Conservation (phyloP, 2,888 invertebrate genomes). For the Agonopterix alstromeriana region DNA sequence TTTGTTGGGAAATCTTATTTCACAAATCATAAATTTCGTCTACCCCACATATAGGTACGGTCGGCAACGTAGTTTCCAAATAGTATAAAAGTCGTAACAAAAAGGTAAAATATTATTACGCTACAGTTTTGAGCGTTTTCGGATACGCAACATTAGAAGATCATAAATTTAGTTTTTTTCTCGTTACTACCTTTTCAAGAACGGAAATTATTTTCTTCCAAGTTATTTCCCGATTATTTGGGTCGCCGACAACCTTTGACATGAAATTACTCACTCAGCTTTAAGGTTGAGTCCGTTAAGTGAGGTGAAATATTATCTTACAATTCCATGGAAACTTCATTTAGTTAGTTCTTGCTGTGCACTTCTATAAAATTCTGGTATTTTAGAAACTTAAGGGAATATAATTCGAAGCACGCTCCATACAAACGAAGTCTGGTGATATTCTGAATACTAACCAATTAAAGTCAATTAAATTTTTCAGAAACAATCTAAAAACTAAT, state of each 20-base stretch:
- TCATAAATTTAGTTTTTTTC: background rate
- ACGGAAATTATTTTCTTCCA: conserved; percentile 2
- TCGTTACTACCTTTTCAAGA: background rate
- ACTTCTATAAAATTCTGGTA: too few relatives aligned
- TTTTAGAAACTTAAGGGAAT: too few relatives aligned
- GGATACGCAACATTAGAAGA: background rate
- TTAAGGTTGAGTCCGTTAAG: background rate
- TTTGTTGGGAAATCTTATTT: background rate
- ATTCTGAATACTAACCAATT: too few relatives aligned
- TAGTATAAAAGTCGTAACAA: background rate
- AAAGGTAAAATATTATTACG: too few relatives aligned
- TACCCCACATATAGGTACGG: background rate
- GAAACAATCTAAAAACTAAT: too few relatives aligned
- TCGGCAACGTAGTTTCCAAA: background rate
- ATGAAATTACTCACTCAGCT: background rate
- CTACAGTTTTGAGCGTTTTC: too few relatives aligned
- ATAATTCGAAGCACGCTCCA: too few relatives aligned
- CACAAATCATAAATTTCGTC: background rate
- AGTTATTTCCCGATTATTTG: background rate
- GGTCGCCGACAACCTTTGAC: background rate
- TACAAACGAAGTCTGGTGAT: too few relatives aligned
- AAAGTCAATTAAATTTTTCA: too few relatives aligned
- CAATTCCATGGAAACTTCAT: too few relatives aligned
- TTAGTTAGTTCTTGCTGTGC: too few relatives aligned
- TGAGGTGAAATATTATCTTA: too few relatives aligned